Base-by-base conservation (phyloP, 2,797 vertebrate species). In the Uromys caudimaculatus region DNA sequence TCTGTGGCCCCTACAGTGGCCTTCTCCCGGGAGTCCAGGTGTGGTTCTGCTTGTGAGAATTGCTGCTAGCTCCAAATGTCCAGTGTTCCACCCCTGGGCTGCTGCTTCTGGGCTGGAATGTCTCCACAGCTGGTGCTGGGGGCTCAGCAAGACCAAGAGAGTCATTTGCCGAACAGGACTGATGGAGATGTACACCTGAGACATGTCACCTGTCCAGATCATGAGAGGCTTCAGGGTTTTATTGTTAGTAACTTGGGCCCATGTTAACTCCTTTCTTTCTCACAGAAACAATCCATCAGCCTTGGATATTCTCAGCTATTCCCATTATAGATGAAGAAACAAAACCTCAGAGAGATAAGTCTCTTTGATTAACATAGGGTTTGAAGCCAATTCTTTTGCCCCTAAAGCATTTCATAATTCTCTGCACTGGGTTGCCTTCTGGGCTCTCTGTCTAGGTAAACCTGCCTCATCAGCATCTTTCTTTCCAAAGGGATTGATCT, bases 21-120 rank as follows among this genome's bases (percentile, higher is more conserved):
- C 89, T 90, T 94, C 83, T 94, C 35, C 69, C 67, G 79, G 86
- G 41, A 50, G 32, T 67, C 52, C 76, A 88, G 35, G 81, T 95
- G 84, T n/a, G 2, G 0, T 14, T 6, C 77, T 2, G 9, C 60
- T 90, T 44, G 16, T 76, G 91, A 47, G 64, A n/a, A 27, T 38
- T 50, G 29, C 69, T 24, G 2, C 89, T 75, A 21, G 47, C 41
- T 94, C 35, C 4, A 4, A 13, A 73, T 54, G n/a, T 79, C 81
- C 69, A 4, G 21, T 60, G 56, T 19, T 75, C 62, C 19, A 38
- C 41, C 50, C 27, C 21, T 44, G 17, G 38, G 24, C 9, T 50
- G 52, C 50, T 67, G 12, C n/a, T 24, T 1, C 17, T 56, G 27
- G 64, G 62, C 50, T 62, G 41, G 64, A n/a, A 7, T 67, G 79